Evolutionary conservation across 64 coral and sea anemone genomes (phyloP).

Genomic region (Trachythela sp.): DNA sequence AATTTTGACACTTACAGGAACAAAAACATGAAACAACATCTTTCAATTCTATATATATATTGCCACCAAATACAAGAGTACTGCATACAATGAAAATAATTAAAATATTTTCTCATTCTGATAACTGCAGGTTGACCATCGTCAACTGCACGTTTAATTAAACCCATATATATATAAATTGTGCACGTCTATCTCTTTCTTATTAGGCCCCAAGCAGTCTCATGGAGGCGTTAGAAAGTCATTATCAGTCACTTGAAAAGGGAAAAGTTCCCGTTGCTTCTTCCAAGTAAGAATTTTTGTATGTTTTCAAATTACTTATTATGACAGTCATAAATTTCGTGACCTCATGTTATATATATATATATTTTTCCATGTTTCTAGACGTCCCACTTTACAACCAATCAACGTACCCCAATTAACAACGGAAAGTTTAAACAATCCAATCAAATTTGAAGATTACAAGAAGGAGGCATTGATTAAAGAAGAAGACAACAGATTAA

Average conservation of each 20-base stretch:
- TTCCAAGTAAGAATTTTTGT: slow-evolving; percentile 6
- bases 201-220: slow-evolving; percentile 84
- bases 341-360: not conserved
- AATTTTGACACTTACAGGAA: no score
- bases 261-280: slow-evolving; percentile 56
- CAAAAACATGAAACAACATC: no score
- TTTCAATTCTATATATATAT: no score
- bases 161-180: no score
- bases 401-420: slow-evolving; percentile 3
- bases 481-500: not conserved
- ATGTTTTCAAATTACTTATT: not conserved
- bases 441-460: slow-evolving; percentile 15
- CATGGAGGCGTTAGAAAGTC: slow-evolving; percentile 90
- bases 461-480: not conserved
- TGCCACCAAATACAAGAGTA: no score
- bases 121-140: no score
- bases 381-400: not conserved
- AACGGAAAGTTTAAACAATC: slow-evolving; percentile 1
- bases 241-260: slow-evolving; percentile 91
- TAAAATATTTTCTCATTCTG: no score
- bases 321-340: no score
- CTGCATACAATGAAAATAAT: no score
- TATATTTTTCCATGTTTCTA: not conserved
- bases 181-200: no score
- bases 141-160: not conserved